Evolutionary conservation across 2,888 invertebrate species (phyloP).

Genomic region (Lepas anatifera): DNA sequence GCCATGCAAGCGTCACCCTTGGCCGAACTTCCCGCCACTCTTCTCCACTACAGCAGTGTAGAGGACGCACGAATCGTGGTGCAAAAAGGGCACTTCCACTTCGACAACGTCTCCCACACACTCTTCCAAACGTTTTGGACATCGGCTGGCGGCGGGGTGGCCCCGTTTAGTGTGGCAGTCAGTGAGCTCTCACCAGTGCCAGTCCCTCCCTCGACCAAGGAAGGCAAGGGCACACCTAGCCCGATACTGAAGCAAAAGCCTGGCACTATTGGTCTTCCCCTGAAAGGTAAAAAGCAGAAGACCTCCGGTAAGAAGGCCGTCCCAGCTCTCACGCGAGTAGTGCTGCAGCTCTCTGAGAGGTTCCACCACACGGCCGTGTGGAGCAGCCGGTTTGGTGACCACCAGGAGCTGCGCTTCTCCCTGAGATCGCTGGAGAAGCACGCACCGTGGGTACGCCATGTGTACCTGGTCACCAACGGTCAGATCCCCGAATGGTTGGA

Average conservation of each 20-base stretch:
- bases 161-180: too few relatives aligned
- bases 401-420: conserved; percentile 40
- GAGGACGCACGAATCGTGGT: neutral
- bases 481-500: conserved; percentile 71
- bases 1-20: neutral
- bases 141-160: too few relatives aligned
- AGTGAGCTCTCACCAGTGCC: too few relatives aligned
- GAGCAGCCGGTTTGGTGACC: neutral
- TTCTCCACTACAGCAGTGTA: neutral
- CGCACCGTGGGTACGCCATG: conserved; percentile 64
- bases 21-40: neutral
- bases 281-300: too few relatives aligned
- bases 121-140: neutral
- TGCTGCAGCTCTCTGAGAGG: neutral
- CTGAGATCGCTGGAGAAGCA: conserved; percentile 56
- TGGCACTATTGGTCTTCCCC: too few relatives aligned
- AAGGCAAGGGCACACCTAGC: too few relatives aligned
- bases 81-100: neutral
- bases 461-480: conserved; percentile 69
- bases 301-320: too few relatives aligned
- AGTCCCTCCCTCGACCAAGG: too few relatives aligned
- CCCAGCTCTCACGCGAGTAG: neutral
- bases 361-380: neutral
- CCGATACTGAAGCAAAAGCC: too few relatives aligned
- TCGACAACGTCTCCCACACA: neutral